Evolutionary conservation across 2,888 invertebrate species (phyloP).

Genomic region (Chrysolina haemoptera): DNA sequence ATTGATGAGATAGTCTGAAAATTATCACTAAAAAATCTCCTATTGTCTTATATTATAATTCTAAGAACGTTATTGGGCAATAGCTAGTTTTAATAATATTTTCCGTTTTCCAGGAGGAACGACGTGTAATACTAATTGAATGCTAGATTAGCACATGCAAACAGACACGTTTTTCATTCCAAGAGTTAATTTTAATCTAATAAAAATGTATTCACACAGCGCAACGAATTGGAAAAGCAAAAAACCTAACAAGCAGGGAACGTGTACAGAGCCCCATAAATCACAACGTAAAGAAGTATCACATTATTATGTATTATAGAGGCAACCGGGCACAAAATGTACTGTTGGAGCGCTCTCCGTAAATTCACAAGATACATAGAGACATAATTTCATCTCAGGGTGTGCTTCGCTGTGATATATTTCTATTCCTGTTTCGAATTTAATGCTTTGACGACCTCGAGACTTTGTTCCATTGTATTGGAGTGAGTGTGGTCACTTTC

Average conservation of each 20-base stretch:
- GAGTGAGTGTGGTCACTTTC: no score
- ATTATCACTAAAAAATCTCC: no score
- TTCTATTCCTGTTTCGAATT: neutral
- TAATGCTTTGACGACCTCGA: neutral
- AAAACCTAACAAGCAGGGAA: neutral
- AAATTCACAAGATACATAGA: conserved; percentile 8
- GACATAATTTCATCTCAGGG: conserved; percentile 12
- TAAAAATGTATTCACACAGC: neutral
- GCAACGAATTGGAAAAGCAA: neutral
- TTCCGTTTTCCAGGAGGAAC: no score
- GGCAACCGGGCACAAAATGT: conserved; percentile 10
- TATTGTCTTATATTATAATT: no score
- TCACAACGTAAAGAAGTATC: neutral
- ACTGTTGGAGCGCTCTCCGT: neutral
- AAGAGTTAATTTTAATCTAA: neutral
- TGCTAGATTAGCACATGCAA: neutral
- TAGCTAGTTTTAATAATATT: no score
- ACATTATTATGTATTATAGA: conserved; percentile 23
- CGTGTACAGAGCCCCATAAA: neutral
- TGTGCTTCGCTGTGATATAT: neutral
- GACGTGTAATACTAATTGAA: no score
- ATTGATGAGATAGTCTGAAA: no score
- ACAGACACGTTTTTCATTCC: neutral
- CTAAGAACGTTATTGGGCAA: no score
- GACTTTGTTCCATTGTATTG: neutral